phyloP scores from a whole-genome alignment of 2,113 vertebrate genomes.

The Orcinus orca region DNA sequence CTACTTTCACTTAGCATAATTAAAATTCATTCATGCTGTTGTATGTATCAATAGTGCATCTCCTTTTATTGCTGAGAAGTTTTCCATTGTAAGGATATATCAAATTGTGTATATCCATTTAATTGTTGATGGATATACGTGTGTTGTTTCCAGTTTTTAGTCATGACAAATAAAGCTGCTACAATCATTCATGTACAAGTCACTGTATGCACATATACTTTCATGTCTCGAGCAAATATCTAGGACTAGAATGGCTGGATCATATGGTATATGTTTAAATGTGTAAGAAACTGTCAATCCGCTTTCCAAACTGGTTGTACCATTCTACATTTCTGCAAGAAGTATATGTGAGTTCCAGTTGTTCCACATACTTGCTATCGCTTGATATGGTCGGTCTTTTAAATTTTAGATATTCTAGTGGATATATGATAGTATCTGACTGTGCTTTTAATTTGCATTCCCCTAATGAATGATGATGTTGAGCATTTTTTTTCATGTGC shows the following conservation, averaged over 20 bases:
- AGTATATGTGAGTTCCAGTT: background rate
- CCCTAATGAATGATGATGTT: background rate
- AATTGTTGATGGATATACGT: background rate
- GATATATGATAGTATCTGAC: background rate
- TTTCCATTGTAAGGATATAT: background rate
- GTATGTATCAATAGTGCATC: background rate
- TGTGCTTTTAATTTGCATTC: background rate
- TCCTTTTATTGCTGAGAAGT: background rate
- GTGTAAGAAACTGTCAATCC: background rate
- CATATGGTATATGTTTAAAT: background rate
- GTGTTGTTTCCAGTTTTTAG: background rate
- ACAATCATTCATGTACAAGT: background rate
- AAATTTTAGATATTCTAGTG: background rate
- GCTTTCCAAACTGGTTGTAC: background rate
- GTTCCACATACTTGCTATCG: background rate
- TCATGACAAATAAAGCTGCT: background rate
- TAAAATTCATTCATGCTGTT: background rate
- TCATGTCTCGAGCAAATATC: background rate
- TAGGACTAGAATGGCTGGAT: background rate
- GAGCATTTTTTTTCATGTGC: background rate
- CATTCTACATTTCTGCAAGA: background rate
- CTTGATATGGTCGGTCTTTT: background rate
- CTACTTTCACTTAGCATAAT: background rate
- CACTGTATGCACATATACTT: background rate
- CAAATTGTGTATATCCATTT: background rate